Evolutionary conservation across 2,888 invertebrate species (phyloP), one percentile per base, ranked within the genome.

Genomic region (Pollenia labialis): DNA sequence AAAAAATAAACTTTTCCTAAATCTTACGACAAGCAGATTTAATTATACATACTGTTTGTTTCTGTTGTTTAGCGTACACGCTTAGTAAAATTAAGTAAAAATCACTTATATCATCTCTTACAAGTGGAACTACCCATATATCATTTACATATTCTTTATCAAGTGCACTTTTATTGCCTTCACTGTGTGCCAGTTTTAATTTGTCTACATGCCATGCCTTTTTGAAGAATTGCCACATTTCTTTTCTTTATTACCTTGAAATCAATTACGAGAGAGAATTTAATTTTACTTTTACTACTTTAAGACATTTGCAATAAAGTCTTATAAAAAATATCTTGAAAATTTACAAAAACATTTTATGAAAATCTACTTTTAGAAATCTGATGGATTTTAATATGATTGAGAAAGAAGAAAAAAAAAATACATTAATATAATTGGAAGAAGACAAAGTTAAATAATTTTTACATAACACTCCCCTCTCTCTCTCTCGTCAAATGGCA

Each of bases 241-340:
- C 7, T 56, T 46, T 60, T 68, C 46, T 76, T 58, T 54, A 71
- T 77, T 77, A 66, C 77, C 66, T 83, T 44, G 50, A 58, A 66
- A 54, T 64, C 71, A 77, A 48, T 14, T 18, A 72, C 64, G n/a
- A 58, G 66, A 54, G 48, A n/a, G 40, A 56, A 71, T 77, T 71
- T 46, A 18, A 23, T 48, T 75, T 56, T 9, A 46, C 44, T 23
- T 64, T 23, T 23, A 23, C 23, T 23, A 23, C 9, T 68, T 16
- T 46, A n/a, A 11, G 7, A 40, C 4, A 69, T 54, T 54, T 69
- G 1, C 42, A 40, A 16, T 16, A 32, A 32, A 69, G 52, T n/a
- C 46, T 50, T 8, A 52, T 7, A 64, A 42, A 42, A 18, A 18
- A 44, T 18, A 16, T 71, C 4, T 44, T 3, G 12, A 44, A 23